phyloP scores from a whole-genome alignment of 1,140 invertebrate genomes.

The Drosophila navojoa region DNA sequence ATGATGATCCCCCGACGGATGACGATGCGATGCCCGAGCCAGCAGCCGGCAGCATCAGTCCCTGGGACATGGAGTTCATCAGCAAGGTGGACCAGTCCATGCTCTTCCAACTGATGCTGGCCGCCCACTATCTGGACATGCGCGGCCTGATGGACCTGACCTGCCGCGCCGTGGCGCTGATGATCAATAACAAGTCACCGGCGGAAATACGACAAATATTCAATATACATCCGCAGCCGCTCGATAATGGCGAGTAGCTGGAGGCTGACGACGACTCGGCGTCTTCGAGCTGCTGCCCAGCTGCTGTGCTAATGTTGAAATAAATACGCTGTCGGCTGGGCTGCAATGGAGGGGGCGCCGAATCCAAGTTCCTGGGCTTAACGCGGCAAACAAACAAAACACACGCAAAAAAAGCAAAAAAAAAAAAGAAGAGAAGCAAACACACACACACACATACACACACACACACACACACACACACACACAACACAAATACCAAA shows the following conservation, averaged over 20 bases:
- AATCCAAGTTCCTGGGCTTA: constrained; percentile 90
- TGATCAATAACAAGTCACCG: constrained; percentile 1
- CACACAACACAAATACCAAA: not conserved
- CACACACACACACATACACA: too few relatives aligned
- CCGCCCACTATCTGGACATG: constrained; percentile 98
- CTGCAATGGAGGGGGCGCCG: too few relatives aligned
- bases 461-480: too few relatives aligned
- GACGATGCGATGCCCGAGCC: not conserved
- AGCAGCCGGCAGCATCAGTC: not conserved
- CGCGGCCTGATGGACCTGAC: constrained; percentile 98
- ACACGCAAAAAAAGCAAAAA: too few relatives aligned
- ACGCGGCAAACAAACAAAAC: not conserved
- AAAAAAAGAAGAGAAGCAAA: too few relatives aligned
- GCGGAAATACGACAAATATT: not conserved
- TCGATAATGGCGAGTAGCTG: not conserved
- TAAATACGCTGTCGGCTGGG: too few relatives aligned
- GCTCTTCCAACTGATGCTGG: constrained; percentile 93
- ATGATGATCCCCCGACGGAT: constrained; percentile 87
- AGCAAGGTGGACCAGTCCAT: constrained; percentile 98
- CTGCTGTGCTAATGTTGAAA: not conserved
- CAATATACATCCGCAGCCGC: not conserved
- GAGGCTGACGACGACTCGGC: constrained; percentile 84
- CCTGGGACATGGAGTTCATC: constrained; percentile 95
- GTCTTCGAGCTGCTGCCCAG: constrained; percentile 90
- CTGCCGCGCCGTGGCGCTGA: constrained; percentile 87